Evolutionary conservation across 2,797 vertebrate species (phyloP), one percentile per base, ranked within the genome.

Genomic region (Ctenosaura bakeri): DNA sequence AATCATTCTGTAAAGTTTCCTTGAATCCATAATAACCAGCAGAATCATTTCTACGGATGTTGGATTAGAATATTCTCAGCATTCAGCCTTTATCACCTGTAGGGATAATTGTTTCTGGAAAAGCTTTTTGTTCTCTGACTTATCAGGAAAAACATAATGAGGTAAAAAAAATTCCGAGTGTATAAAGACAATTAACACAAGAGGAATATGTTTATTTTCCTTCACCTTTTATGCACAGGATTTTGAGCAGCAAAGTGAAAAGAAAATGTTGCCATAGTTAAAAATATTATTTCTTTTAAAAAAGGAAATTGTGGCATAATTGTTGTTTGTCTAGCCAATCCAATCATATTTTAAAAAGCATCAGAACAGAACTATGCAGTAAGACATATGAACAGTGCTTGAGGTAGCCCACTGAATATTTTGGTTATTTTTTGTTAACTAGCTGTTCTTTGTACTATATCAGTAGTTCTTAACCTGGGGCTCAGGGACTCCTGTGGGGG

Each of bases 181-280:
- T 82, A 86, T 74, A 38, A 59, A 86, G 64, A 50, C 73, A 90
- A 78, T 83, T 74, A 85, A 56, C 5, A 56, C 46, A 82, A 62
- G 12, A 52, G 50, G 46, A 93, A 85, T 80, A 77, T 69, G 6
- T 35, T 86, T 83, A 71, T 87, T 8, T 54, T 10, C 1, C 66
- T 38, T 79, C 64, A 79, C 12, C 35, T 84, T 90, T 83, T 14
- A 38, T 7, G 52, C 29, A 76, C 14, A n/a, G 32, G 50, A 69
- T 13, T 64, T 80, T 42, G 32, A 73, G 12, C 12, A 32, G 22
- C 1, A 26, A 77, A 5, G 24, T 2, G 56, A 85, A 64, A 73
- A 26, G 13, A 54, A 3, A 81, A 62, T n/a, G 52, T 35, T 32
- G 32, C 38, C 18, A 54, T 85, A 26, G 77, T 42, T 77, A 35